Evolutionary conservation across 2,888 invertebrate genomes (phyloP), one percentile per base, ranked within the genome.

Genomic region (Nomada fucata): DNA sequence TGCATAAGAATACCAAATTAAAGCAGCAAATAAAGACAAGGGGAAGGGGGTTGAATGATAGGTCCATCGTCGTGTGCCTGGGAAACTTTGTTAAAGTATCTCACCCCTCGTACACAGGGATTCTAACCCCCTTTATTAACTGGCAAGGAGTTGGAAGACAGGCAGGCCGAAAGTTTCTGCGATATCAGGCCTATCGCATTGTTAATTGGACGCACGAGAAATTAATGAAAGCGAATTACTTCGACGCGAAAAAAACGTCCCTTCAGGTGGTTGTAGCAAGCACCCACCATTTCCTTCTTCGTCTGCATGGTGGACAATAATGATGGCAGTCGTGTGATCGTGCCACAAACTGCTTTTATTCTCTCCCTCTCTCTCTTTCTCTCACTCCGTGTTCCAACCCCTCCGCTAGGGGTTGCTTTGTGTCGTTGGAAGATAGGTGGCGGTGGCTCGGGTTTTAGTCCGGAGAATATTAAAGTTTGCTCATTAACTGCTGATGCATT

Each of bases 401-500:
- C 50, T 20, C 36, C 15, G 23, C 13, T 20, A 74, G 69, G 65
- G 76, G 68, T 70, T 76, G 84, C 73, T 77, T 85, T 79, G 81
- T 73, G 85, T 74, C 74, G 83, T 74, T 76, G 82, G 75, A 84
- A 85, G 85, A 87, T 86, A 82, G 84, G 83, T 82, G 68, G 81
- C 69, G 61, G 71, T 59, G 79, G 80, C 75, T 67, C 63, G 75
- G 81, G 84, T 87, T 88, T 87, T 83, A 85, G 87, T 82, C 86
- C 75, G 78, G 89, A 88, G 90, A 90, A 91, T 91, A 91, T 91
- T 90, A 91, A 91, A 91, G 90, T 91, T 91, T 91, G 88, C 90
- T 91, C 91, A 91, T 91, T 90, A 91, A 90, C 91, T 88, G 89
- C 87, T 90, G 91, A 91, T 91, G 89, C 89, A 90, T 90, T 89